These are phyloP conservation scores for Nasonovia ribisnigri DNA, from an alignment of 2,888 invertebrate species.

Conservation along the genomic window DNA sequence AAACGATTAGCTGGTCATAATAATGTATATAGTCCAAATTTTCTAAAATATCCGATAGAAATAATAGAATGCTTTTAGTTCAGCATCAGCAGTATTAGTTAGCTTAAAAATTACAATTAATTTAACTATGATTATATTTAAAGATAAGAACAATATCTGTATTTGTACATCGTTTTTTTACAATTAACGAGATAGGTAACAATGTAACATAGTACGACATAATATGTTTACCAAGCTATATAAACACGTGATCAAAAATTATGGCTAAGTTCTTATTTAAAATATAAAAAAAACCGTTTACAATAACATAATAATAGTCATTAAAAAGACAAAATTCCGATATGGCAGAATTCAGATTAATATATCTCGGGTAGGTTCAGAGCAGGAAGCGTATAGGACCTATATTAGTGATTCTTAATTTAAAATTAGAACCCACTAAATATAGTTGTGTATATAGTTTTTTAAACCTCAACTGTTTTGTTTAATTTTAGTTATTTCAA, in stretches of 20 bases:
- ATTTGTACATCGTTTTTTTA: neutral
- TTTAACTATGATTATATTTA: too few relatives aligned
- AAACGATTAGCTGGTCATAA: neutral
- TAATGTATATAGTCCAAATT: neutral
- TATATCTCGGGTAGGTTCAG: neutral
- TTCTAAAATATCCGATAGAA: neutral
- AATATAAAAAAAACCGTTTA: neutral
- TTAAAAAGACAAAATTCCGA: neutral
- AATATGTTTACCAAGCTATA: neutral
- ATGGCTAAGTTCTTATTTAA: neutral
- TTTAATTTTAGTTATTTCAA: neutral
- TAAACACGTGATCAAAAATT: neutral
- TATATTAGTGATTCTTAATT: neutral
- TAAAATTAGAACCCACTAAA: neutral
- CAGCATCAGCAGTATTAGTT: too few relatives aligned
- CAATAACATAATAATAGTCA: neutral
- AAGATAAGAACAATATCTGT: too few relatives aligned
- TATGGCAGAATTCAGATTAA: neutral
- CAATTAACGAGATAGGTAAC: neutral
- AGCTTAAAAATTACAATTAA: too few relatives aligned
- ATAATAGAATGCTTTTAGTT: neutral
- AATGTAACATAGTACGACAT: neutral
- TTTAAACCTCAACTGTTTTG: neutral
- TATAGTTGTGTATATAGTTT: neutral
- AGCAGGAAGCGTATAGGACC: neutral